Base-by-base conservation (phyloP, 1,140 invertebrate species). In the Ladona fulva region DNA sequence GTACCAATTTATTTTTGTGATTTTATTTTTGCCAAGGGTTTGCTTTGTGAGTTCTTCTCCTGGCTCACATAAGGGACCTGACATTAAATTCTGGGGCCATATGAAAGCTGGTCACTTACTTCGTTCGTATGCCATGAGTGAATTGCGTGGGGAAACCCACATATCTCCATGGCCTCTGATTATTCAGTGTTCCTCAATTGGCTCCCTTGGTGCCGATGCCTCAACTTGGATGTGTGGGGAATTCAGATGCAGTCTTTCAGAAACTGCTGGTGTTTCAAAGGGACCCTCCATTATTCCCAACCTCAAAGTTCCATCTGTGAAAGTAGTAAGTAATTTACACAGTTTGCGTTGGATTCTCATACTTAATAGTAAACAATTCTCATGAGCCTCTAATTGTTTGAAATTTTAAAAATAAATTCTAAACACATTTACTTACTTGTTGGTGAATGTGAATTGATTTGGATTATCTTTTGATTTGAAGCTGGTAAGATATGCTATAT, bases 161-260 rank as follows among this genome's bases (percentile, higher is more conserved):
- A 83, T 89, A 0, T 81, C 86, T n/a, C 52, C 52, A 66, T 94
- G 92, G 91, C 87, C 88, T 24, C 83, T 94, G 8, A 84, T 97
- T 37, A 92, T 92, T 19, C 96, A 98, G 85, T 94, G 94, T 80
- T 97, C 95, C 16, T 97, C 95, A 80, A 94, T 98, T 78, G 96
- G 97, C 8, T 92, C 91, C 42, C 88, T 96, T 52, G 95, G 95
- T 11, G 84, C 89, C 6, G 89, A 85, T 78, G 87, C 89, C 42
- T 87, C 90, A n/a, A 84, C 87, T 16, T 96, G 94, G 94, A 81
- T 95, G 12, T 84, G 85, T 73, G 86, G 87, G 29, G 89, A 93
- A 78, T 89, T 94, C 79, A 83, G 91, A 10, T 84, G 88, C 19
- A 90, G 89, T 76, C 85, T 94, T 78, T 86, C 88, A 0, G 87